Conservation (phyloP, 2,113 vertebrate genomes). For the Calidris pygmaea region DNA sequence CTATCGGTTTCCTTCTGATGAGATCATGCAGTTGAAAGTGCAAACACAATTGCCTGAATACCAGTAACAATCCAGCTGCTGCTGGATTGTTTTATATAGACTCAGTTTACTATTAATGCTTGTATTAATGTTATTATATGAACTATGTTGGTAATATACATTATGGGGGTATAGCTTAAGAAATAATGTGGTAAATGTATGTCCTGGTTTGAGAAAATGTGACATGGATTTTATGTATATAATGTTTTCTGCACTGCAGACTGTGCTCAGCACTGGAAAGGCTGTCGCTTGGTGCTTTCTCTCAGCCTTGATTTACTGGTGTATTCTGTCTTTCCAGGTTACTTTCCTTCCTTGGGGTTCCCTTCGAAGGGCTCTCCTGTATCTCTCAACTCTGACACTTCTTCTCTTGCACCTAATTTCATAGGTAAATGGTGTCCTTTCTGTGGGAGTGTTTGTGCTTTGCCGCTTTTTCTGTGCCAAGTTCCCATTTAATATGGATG, state of each 20-base stretch:
- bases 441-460: neutral
- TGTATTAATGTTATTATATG: neutral
- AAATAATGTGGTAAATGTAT: neutral
- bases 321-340: conserved; percentile 87
- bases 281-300: neutral
- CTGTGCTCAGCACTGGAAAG: neutral
- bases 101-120: neutral
- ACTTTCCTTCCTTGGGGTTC: conserved; percentile 88
- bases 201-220: neutral
- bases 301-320: conserved; percentile 21
- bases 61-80: neutral
- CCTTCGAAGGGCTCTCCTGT: conserved; percentile 87
- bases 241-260: neutral
- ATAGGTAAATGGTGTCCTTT: conserved; percentile 81
- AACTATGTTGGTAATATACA: neutral
- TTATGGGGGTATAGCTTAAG: neutral
- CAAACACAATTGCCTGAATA: neutral
- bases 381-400: conserved; percentile 86
- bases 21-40: neutral
- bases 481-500: neutral
- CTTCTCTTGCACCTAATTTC: conserved; percentile 83
- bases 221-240: neutral
- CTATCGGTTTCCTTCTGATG: neutral
- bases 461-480: neutral
- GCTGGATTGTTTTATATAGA: neutral